phyloP scores from a whole-genome alignment of 2,113 vertebrate species.

The Hypomesus transpacificus region DNA sequence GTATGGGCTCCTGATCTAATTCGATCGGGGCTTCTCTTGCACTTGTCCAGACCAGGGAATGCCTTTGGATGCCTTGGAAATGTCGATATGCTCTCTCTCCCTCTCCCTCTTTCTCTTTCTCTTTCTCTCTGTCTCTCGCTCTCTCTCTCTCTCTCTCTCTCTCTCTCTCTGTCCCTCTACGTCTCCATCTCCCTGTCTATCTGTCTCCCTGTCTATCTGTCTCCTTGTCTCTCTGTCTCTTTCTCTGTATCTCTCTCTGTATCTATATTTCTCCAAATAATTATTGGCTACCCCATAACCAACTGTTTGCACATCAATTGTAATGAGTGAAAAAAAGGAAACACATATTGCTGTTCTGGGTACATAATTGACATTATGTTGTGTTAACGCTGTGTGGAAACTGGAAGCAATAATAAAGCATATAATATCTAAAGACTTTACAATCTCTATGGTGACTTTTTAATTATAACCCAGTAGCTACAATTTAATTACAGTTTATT shows the following conservation, averaged over 20 bases:
- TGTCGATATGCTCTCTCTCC: not conserved
- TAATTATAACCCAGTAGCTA: not conserved
- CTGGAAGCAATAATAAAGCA: too few species aligned
- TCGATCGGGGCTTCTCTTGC: not conserved
- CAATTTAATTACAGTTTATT: slow-evolving; percentile 3
- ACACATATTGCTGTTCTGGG: too few species aligned
- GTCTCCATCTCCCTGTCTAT: not conserved
- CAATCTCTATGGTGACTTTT: too few species aligned
- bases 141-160: not conserved
- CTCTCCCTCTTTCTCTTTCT: not conserved
- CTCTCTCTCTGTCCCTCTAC: not conserved
- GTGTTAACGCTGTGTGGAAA: too few species aligned
- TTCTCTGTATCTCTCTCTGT: too few species aligned
- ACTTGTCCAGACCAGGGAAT: not conserved
- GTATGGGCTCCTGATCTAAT: not conserved
- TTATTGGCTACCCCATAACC: too few species aligned
- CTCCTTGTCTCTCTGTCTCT: not conserved
- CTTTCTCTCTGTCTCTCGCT: not conserved
- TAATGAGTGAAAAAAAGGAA: too few species aligned
- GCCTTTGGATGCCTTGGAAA: not conserved
- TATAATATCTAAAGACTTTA: not conserved
- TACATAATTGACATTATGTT: too few species aligned
- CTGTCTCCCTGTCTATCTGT: not conserved
- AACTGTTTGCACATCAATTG: too few species aligned
- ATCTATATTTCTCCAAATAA: too few species aligned